Evolutionary conservation across 2,888 invertebrate genomes (phyloP).

Genomic region (Sinhomidia bicolor): DNA sequence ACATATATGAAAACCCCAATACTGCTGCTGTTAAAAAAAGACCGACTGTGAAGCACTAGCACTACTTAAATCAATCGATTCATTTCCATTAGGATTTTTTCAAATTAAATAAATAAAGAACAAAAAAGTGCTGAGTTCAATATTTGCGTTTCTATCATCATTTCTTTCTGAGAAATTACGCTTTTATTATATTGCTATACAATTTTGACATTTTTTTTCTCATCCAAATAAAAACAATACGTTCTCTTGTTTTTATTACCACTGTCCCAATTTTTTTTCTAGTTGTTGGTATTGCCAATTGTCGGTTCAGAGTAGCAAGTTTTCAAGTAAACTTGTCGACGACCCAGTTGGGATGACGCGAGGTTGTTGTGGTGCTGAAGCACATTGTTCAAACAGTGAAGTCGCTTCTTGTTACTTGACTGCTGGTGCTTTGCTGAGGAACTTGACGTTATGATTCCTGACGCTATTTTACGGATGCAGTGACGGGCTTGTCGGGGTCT

Average conservation of each 20-base stretch:
- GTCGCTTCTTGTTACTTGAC: conserved; percentile 54
- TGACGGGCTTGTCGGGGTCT: background rate
- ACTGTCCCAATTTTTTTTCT: background rate
- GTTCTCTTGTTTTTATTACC: background rate
- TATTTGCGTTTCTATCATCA: too few relatives aligned
- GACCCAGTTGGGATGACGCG: conserved; percentile 22
- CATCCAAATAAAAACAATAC: background rate
- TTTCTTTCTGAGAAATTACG: conserved; percentile 10
- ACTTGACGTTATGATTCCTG: conserved; percentile 44
- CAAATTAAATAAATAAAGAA: background rate
- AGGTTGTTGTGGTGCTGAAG: conserved; percentile 13
- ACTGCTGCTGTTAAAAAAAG: too few relatives aligned
- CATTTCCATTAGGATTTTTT: too few relatives aligned
- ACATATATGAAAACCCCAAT: too few relatives aligned
- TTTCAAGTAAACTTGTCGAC: conserved; percentile 52
- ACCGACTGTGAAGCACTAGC: too few relatives aligned
- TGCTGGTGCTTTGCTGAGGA: conserved; percentile 31
- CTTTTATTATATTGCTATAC: background rate
- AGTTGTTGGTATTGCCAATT: conserved; percentile 19
- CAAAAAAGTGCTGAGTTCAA: background rate
- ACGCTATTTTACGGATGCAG: conserved; percentile 56
- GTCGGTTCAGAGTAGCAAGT: conserved; percentile 63
- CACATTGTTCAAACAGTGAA: conserved; percentile 65
- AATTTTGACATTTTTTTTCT: background rate
- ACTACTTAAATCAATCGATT: too few relatives aligned